These are phyloP conservation scores for Lapara coniferarum DNA, from an alignment of 2,888 invertebrate species.

Conservation along the genomic window DNA sequence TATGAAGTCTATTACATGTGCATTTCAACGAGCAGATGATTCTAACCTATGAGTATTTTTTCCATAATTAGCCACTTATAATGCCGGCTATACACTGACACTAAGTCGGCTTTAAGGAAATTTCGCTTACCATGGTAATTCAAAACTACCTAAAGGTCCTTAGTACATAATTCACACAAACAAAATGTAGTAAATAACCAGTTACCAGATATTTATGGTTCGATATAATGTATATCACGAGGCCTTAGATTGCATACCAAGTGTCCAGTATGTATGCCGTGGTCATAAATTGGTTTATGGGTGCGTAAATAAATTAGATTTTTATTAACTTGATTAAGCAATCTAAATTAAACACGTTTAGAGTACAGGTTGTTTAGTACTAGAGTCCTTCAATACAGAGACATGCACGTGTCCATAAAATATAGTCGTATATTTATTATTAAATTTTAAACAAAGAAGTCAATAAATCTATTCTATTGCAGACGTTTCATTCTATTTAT, in stretches of 20 bases:
- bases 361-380: background rate
- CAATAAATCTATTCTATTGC: too few relatives aligned
- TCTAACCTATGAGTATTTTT: too few relatives aligned
- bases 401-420: too few relatives aligned
- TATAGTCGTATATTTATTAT: too few relatives aligned
- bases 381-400: background rate
- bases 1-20: too few relatives aligned
- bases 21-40: too few relatives aligned
- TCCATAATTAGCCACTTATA: too few relatives aligned
- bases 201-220: background rate
- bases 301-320: constrained; percentile 21
- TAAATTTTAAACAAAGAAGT: too few relatives aligned
- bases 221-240: background rate
- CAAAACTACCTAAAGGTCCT: background rate
- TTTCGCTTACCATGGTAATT: too few relatives aligned
- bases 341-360: background rate
- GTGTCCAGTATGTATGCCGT: constrained; percentile 10
- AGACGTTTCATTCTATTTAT: too few relatives aligned
- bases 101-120: too few relatives aligned
- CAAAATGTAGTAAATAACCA: background rate
- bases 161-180: background rate
- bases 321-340: constrained; percentile 21
- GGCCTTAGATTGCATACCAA: constrained; percentile 6
- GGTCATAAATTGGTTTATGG: constrained; percentile 10
- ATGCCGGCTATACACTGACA: too few relatives aligned